Evolutionary conservation across 2,797 vertebrate genomes (phyloP), one percentile per base, ranked within the genome.

Genomic region (Clamator glandarius): DNA sequence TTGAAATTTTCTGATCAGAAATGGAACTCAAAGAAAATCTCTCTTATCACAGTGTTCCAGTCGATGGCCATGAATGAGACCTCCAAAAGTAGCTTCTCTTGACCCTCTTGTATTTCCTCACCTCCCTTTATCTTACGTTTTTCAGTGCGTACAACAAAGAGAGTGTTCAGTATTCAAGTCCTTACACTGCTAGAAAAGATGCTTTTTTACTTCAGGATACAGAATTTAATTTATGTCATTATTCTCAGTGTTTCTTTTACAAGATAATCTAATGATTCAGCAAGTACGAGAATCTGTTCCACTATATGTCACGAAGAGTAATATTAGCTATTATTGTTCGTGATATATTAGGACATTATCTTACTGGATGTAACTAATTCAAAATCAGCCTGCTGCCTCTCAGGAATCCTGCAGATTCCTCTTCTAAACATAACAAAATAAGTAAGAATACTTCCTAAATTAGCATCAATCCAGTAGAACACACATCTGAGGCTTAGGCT

Each of bases 191-290:
- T 80, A 80, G 33, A 74, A 77, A 94, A 87, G 6, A 54, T 16
- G 6, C 0, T 77, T 90, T 89, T 94, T 59, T 35, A 90, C 54
- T 90, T 95, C 52, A 74, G 57, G 25, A 87, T 41, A 76, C 4
- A 61, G 55, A 84, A 79, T 59, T 80, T 68, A 80, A 84, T 77
- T 90, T 68, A 54, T 3, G 1, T 25, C 50, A 79, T 82, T 89
- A 92, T 84, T 89, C 52, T 79, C 33, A 64, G 13, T 64, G 68
- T 46, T 31, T 67, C 36, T 92, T 95, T 79, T 61, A 68, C 44
- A 80, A 89, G 46, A 84, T 77, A 92, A 84, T 86, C 23, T 35
- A 93, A 79, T 82, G 70, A 93, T 76, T 88, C 31, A 83, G 59
- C 51, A 79, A 72, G 59, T 42, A 50, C 91, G 75, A 70, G 36